Evolutionary conservation across 2,113 vertebrate species (phyloP), one percentile per base, ranked within the genome.

Genomic region (Lepus americanus): DNA sequence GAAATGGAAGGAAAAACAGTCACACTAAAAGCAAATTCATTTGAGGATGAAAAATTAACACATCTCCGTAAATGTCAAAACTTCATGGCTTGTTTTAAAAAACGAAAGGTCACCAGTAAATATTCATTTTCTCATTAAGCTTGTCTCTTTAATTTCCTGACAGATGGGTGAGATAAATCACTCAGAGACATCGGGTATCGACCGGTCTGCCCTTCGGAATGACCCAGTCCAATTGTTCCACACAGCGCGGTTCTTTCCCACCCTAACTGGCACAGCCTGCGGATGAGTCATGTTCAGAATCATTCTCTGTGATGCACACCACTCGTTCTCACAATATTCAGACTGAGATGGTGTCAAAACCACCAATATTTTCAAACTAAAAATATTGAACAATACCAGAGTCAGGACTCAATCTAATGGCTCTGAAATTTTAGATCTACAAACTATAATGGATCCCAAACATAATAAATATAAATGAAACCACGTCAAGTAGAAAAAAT

Each of bases 71-170:
- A 2, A 61, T 88, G 29, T 69, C 49, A 39, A 9, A 78, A 67
- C n/a, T 73, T n/a, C 31, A 49, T 81, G 55, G 3, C 29, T 77
- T 83, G 10, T 31, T 95, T 84, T 73, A 36, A 78, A 88, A 90
- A 89, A 27, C 17, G 19, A 55, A 73, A 92, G 20, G 17, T 80
- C 73, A 73, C 14, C 14, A 51, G 9, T 66, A 31, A 67, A 44
- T 81, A 67, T 63, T 84, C 39, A 19, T 20, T 90, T 61, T 74
- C 51, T 93, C 13, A 31, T 51, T 17, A 82, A 82, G 8, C 25
- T 89, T 76, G 0, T 29, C 11, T 59, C 11, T 76, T 59, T 69
- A 67, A 91, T 74, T 78, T 79, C 29, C 59, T 79, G 49, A 25
- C 70, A 39, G 5, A 51, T 33, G 36, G n/a, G 6, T 13, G 83